Base-by-base conservation (phyloP, 2,113 vertebrate genomes). In the Cricetomys ansorgei region DNA sequence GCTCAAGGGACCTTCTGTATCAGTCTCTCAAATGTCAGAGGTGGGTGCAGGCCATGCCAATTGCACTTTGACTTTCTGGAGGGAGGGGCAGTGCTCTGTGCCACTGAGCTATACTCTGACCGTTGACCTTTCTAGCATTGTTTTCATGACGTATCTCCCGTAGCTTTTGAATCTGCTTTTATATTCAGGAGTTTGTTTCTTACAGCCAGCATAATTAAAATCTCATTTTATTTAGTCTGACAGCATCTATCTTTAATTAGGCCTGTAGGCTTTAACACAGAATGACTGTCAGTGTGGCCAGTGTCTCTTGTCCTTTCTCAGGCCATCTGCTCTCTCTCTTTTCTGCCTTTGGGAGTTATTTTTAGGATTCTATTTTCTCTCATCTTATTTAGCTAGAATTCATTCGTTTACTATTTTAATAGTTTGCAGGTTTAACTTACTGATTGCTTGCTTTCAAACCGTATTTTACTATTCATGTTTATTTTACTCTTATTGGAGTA, bases 291-390 rank as follows among this genome's bases (percentile, higher is more conserved):
- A 3, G 0, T 13, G 11, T 70, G 72, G 70, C n/a, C 77, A 83
- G 15, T 92, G 65, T 40, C 37, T 34, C 70, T 80, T 79, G 10
- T 87, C 94, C 93, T 94, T 45, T 50, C 55, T 80, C 53, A 29
- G 72, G 5, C 57, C 37, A 13, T 93, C 65, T 95, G 76, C 87
- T 89, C 45, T 89, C 89, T n/a, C 9, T 92, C 55, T 94, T 75
- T 79, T 43, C 43, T 89, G 23, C 48, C 15, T 70, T 93, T 92
- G 91, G n/a, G 64, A 84, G 81, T 96, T 87, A 48, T 59, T 75
- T 92, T 94, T 85, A 91, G 77, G 69, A 43, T 89, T 91, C 37
- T 11, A 15, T 93, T 87, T 94, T 83, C 45, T 89, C 79, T 86
- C 69, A 81, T 12, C 76, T 76, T 94, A 67, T 40, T 76, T 93